Percentiles rank a stretch among this genome's conserved stretches.
Evolutionary conservation across 2,888 invertebrate species (phyloP).

Genomic region (Conops quadrifasciatus): DNA sequence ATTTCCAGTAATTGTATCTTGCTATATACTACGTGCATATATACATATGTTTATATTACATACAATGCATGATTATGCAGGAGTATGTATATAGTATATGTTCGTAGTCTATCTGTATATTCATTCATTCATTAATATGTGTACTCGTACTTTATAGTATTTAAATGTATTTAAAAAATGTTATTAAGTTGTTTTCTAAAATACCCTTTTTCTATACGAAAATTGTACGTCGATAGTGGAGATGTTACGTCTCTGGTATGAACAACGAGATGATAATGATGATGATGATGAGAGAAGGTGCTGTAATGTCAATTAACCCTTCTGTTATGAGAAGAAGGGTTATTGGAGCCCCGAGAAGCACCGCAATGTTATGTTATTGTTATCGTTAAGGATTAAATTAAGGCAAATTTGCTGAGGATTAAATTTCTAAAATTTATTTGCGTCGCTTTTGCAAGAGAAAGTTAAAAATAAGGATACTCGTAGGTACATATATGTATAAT

Average conservation of each 20-base stretch:
- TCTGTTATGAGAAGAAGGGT: no score
- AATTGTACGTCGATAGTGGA: not conserved
- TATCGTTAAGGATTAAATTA: no score
- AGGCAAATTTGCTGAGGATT: not conserved
- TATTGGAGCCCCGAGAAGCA: no score
- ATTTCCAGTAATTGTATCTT: conserved; percentile 3
- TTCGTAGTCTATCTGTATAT: not conserved
- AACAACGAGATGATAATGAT: no score
- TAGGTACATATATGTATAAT: not conserved
- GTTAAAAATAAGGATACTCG: conserved; percentile 2
- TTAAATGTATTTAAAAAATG: not conserved
- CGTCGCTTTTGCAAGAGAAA: conserved; percentile 11
- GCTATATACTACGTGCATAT: not conserved
- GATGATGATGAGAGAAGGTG: no score
- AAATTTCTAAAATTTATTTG: conserved; percentile 4
- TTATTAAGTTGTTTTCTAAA: not conserved
- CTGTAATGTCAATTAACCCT: no score
- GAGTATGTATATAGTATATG: no score
- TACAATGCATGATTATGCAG: no score
- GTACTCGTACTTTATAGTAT: not conserved
- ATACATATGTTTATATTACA: not conserved
- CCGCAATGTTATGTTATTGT: no score
- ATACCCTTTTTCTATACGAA: not conserved
- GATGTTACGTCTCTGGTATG: no score
- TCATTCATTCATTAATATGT: conserved; percentile 1